Evolutionary conservation across 2,113 vertebrate species (phyloP), one percentile per base, ranked within the genome.

Genomic region (Ictidomys tridecemlineatus): DNA sequence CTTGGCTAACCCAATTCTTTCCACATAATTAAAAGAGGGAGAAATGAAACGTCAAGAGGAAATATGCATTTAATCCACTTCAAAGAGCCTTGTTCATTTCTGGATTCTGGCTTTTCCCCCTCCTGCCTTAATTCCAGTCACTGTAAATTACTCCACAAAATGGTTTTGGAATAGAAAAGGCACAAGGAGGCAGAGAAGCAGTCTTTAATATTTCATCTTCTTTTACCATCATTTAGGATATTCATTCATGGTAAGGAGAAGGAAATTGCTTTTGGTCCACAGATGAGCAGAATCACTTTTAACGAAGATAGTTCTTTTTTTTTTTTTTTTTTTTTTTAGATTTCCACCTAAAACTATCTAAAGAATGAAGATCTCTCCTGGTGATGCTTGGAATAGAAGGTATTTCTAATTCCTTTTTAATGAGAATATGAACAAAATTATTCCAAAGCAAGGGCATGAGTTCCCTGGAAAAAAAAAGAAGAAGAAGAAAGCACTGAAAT

Each of bases 31-130:
- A 94, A 94, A 92, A 96, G 80, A 78, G 9, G 24, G 78, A 51
- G 53, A 96, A 94, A 42, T 69, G 89, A 95, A 87, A 92, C 82
- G 65, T 91, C 83, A 87, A 65, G 26, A 94, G 69, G 51, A 97
- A 86, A 95, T 26, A 67, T 1, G 28, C 39, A 61, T 78, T 94
- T 94, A 85, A 87, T 87, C 17, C 34, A 74, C 78, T 74, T 92
- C 74, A 73, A 69, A 93, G 61, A 91, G 67, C 28, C 26, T 13
- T 34, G 63, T 69, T 88, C 42, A n/a, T 26, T 85, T 91, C 78
- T 72, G 8, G 85, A 86, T 87, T 80, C 8, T 63, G 37, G 5
- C 48, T 51, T 13, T 12, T 13, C 56, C 56, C 82, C 70, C 73
- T 18, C 56, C 82, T 69, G n/a, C 42, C 30, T 93, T 39, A 30